Percentiles rank a stretch among this genome's conserved stretches.
Conservation (phyloP, 2,797 vertebrate genomes). For the Aphelocoma californica region DNA sequence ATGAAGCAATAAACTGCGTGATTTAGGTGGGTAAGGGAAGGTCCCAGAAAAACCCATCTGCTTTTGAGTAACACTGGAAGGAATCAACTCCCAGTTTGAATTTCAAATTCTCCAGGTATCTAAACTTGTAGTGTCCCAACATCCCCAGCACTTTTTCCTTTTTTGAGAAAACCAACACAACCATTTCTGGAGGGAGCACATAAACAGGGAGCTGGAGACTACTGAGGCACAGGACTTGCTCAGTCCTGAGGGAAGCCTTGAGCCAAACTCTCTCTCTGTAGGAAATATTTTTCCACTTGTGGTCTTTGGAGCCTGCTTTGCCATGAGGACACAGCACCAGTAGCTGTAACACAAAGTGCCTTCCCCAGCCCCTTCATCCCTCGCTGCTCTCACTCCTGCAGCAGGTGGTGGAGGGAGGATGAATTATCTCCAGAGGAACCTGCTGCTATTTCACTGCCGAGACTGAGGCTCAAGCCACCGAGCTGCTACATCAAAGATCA, state of each 20-base stretch:
- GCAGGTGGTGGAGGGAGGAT: background rate
- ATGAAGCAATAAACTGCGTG: background rate
- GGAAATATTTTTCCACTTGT: background rate
- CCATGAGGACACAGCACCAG: background rate
- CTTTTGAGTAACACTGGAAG: background rate
- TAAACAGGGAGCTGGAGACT: background rate
- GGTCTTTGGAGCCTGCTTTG: background rate
- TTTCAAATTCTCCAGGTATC: background rate
- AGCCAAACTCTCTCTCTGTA: background rate
- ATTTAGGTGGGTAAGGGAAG: background rate
- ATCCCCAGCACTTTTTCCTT: background rate
- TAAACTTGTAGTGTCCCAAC: background rate
- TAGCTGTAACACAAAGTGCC: background rate
- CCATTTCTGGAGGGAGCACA: background rate
- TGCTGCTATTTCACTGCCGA: background rate
- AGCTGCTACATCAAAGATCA: background rate
- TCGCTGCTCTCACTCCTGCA: rapidly evolving
- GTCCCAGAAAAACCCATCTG: background rate
- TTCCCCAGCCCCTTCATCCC: background rate
- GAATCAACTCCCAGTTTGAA: background rate
- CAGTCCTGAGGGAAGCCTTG: background rate
- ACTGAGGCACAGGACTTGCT: background rate
- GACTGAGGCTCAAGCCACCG: background rate
- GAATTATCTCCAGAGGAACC: background rate
- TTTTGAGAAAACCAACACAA: background rate